A percentile compares a stretch with the other conserved stretches of the same genome.
phyloP scores from a whole-genome alignment of 2,113 vertebrate species.

The Thunnus thynnus region DNA sequence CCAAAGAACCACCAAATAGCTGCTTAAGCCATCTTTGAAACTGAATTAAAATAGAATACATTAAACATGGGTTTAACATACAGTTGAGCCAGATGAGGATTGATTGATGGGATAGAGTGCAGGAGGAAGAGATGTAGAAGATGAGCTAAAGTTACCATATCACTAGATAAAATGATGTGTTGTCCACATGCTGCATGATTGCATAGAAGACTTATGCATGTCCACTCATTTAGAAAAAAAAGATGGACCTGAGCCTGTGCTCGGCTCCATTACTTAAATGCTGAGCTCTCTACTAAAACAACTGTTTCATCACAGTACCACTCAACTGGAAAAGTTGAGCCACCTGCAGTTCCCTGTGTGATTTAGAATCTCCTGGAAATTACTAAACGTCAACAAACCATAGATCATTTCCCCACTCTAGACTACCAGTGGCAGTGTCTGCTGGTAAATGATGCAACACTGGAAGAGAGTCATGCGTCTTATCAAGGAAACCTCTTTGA shows the following conservation, averaged over 20 bases:
- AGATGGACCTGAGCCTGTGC: background rate
- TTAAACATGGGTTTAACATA: background rate
- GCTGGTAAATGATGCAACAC: conserved; percentile 24
- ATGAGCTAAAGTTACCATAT: too few relatives aligned
- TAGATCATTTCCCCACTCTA: conserved; percentile 6
- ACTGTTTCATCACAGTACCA: background rate
- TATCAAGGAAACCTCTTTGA: conserved; percentile 9
- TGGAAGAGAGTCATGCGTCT: background rate
- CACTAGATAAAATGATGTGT: background rate
- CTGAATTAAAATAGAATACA: background rate
- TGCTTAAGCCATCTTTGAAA: background rate
- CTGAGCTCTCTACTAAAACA: background rate
- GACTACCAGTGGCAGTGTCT: background rate
- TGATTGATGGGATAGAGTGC: background rate
- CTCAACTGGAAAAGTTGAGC: background rate
- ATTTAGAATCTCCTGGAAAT: background rate
- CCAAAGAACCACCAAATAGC: background rate
- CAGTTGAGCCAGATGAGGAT: background rate
- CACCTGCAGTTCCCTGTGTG: background rate
- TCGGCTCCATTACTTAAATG: background rate
- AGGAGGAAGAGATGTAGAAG: too few relatives aligned
- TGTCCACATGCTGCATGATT: background rate
- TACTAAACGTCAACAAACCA: background rate
- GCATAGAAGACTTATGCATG: background rate
- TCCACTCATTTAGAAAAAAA: background rate